Evolutionary conservation across 1,140 invertebrate species (phyloP), one percentile per base, ranked within the genome.

Genomic region (Cardiocondyla obscurior): DNA sequence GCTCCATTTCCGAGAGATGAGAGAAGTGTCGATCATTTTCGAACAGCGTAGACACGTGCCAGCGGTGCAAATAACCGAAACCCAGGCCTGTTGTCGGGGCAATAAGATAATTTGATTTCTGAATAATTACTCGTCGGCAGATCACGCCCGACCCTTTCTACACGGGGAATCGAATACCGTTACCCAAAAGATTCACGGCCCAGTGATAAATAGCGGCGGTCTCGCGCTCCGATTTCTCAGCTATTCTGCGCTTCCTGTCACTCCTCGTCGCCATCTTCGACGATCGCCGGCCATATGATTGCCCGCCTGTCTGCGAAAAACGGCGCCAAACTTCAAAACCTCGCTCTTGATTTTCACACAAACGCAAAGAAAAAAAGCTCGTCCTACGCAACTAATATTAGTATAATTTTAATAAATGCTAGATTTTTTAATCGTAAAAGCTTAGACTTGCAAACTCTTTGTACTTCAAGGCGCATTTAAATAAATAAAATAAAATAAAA

Each of bases 11-110:
- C 0, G 97, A 97, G 33, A 98, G 93, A 93, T 97, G 96, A n/a
- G 96, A 97, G 93, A 98, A 98, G 92, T 97, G 96, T 8, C 95
- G 94, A 89, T 97, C 96, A 94, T 97, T 97, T 94, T 98, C 97
- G 94, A 97, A 97, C 82, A 98, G 93, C 16, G 95, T 95, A 22
- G 95, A 95, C 2, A 97, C 96, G 94, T 97, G 96, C 90, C 94
- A 95, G 65, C 94, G 94, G 90, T 96, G 95, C 12, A 96, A 83
- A 74, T 91, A 51, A 33, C 93, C 93, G 77, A 92, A 91, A 81
- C 74, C 89, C 36, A 92, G 46, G 55, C 90, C 93, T 94, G 73
- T 83, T 28, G 81, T 82, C 65, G 46, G 46, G 83, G 49, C 77
- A 69, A 39, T n/a, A n/a, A 83, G 55, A 79, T 44, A 72, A 83